Base-by-base conservation (phyloP, 2,113 vertebrate genomes). In the Ascaphus truei region DNA sequence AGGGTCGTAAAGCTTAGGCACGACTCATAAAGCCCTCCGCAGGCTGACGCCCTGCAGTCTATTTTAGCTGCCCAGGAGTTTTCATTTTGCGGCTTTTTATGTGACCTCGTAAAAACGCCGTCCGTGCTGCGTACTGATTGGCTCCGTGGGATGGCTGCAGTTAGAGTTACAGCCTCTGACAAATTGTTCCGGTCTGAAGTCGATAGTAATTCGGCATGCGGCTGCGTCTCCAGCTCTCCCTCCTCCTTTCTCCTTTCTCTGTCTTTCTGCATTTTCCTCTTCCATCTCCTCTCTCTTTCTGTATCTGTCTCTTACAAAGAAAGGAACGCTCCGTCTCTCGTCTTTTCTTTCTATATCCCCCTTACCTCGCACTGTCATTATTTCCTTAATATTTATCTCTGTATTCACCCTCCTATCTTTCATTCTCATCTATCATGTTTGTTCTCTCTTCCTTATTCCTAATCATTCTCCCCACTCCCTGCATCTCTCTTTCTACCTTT, bases 11-110 rank as follows among this genome's bases (percentile, higher is more conserved):
- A 86, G 83, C 85, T 86, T 81, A 87, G 87, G 87, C 88, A 90
- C 86, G 86, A 88, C 84, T 87, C 88, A 86, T 91, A 91, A 92
- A 92, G 89, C 88, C 85, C 85, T 88, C 85, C 87, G 81, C 89
- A 88, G 87, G 87, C 85, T 76, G 84, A 89, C 82, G 87, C 88
- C 83, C 43, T 76, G 82, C 88, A 92, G 87, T 91, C 84, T 92
- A 92, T 91, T 92, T 91, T 89, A 91, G 91, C 87, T 88, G 85
- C 89, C 88, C 89, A 88, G 87, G 90, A 92, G 90, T 91, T 92
- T 91, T 91, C 88, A 89, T 92, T 92, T 92, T 90, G 88, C 87
- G 83, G 86, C 84, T 89, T 60, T 92, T 92, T 92, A 92, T 88
- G 87, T 83, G 83, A 85, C 80, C 83, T 85, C 88, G 45, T 92